These are phyloP conservation scores for Macrobrachium rosenbergii DNA, from an alignment of 1,140 invertebrate species.

Conservation along the genomic window DNA sequence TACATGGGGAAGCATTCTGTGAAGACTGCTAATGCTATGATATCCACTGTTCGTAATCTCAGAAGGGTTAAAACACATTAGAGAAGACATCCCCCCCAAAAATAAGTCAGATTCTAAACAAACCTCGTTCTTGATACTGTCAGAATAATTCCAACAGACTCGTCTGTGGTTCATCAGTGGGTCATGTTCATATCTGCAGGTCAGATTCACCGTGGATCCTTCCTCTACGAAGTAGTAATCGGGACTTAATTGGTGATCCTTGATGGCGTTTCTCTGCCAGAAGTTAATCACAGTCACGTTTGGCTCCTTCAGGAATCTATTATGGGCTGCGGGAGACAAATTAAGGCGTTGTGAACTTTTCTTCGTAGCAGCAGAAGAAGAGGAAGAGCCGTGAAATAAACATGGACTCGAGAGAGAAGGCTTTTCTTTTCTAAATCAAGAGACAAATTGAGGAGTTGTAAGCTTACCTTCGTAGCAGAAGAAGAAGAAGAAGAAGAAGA, in stretches of 20 bases:
- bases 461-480: too few relatives aligned
- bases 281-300: not conserved
- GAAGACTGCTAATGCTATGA: too few relatives aligned
- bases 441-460: not conserved
- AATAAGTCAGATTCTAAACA: not conserved
- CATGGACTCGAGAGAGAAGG: too few relatives aligned
- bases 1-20: too few relatives aligned
- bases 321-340: not conserved
- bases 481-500: too few relatives aligned
- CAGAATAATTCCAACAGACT: not conserved
- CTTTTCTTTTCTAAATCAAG: too few relatives aligned
- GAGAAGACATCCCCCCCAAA: too few relatives aligned
- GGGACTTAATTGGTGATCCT: not conserved
- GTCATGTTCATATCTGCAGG: not conserved
- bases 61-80: too few relatives aligned
- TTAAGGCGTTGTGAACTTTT: not conserved
- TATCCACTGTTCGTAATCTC: too few relatives aligned
- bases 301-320: not conserved
- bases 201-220: conserved; percentile 26
- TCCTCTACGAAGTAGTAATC: conserved; percentile 28
- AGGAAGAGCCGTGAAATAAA: too few relatives aligned
- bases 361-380: not conserved
- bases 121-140: not conserved
- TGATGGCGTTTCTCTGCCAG: conserved; percentile 36
- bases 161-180: not conserved